Evolutionary conservation across 1,140 invertebrate species (phyloP).

Genomic region (Episyrphus balteatus): DNA sequence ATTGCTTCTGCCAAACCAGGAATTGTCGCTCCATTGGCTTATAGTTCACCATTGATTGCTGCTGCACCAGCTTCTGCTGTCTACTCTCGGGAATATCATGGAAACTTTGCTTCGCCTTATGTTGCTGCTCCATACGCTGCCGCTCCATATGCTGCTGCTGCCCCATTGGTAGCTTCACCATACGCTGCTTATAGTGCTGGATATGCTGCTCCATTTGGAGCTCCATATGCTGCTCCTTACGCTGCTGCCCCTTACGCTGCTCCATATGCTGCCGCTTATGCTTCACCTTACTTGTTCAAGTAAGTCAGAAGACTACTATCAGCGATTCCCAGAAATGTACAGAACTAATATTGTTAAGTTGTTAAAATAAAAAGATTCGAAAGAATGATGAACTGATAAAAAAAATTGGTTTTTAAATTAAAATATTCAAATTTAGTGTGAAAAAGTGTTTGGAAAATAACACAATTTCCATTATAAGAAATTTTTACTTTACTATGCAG

Average conservation of each 20-base stretch:
- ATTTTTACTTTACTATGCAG: no score
- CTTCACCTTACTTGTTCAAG: conserved; percentile 19
- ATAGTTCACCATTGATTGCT: conserved; percentile 13
- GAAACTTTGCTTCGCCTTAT: conserved; percentile 25
- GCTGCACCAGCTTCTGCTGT: conserved; percentile 15
- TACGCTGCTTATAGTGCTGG: conserved; percentile 22
- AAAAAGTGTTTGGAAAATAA: no score
- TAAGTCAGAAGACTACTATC: no score
- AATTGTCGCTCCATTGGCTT: conserved; percentile 23
- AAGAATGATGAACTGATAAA: no score
- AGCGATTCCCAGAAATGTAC: no score
- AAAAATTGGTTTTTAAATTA: no score
- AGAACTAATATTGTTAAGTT: no score
- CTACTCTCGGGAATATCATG: conserved; percentile 19
- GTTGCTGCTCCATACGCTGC: conserved; percentile 15
- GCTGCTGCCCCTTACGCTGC: conserved; percentile 19
- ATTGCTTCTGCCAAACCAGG: conserved; percentile 24
- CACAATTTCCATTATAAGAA: no score
- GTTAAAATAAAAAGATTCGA: no score
- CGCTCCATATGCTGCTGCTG: conserved; percentile 12
- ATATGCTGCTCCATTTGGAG: conserved; percentile 19
- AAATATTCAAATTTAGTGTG: no score
- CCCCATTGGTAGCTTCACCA: conserved; percentile 13
- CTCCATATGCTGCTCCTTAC: conserved; percentile 21
- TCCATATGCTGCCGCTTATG: conserved; percentile 16